Conservation (phyloP, 2,113 vertebrate genomes). For the Dendropsophus ebraccatus region DNA sequence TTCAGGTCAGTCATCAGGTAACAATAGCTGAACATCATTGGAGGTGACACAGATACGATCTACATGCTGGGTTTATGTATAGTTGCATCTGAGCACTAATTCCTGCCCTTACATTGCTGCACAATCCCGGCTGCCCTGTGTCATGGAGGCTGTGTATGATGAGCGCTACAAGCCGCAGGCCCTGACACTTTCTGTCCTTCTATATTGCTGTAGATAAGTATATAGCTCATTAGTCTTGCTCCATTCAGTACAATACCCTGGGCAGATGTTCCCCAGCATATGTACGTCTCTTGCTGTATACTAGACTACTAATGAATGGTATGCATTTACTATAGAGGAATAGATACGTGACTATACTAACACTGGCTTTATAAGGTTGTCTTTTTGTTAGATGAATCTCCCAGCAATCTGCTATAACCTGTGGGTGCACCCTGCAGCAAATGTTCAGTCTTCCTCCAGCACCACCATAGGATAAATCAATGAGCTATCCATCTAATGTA, state of each 20-base stretch:
- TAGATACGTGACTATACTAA: too few species aligned
- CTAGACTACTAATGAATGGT: too few species aligned
- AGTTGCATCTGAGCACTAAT: background rate
- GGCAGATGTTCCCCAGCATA: background rate
- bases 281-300: background rate
- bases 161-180: background rate
- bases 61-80: background rate
- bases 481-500: too few species aligned
- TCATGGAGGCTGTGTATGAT: background rate
- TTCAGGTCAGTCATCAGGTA: background rate
- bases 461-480: too few species aligned
- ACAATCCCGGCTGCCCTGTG: background rate
- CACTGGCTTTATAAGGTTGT: too few species aligned
- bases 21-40: background rate
- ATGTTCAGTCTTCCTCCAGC: too few species aligned
- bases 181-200: background rate
- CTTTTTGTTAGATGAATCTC: too few species aligned
- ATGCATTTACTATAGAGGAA: too few species aligned
- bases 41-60: background rate
- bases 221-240: background rate
- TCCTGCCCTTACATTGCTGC: background rate
- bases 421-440: too few species aligned
- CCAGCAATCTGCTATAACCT: too few species aligned
- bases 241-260: background rate
- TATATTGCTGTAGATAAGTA: background rate